Conservation (phyloP, 2,113 vertebrate genomes). For the Rhinolophus ferrumequinum region DNA sequence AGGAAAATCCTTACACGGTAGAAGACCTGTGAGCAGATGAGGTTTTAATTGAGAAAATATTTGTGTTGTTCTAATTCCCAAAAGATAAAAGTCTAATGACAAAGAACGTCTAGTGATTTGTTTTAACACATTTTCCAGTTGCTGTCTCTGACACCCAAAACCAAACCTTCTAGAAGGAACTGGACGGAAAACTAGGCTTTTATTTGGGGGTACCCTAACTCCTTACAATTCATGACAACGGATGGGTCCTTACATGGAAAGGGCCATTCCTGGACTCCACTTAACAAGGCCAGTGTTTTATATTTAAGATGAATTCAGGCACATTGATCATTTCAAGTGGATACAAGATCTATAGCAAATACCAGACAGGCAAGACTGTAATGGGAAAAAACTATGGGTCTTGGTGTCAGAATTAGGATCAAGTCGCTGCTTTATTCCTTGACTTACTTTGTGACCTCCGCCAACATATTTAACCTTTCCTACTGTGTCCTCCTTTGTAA, state of each 20-base stretch:
- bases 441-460: not conserved
- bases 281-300: not conserved
- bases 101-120: not conserved
- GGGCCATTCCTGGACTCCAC: not conserved
- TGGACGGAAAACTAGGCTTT: not conserved
- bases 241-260: not conserved
- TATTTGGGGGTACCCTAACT: not conserved
- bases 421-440: not conserved
- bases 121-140: not conserved
- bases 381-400: not conserved
- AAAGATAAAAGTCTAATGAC: not conserved
- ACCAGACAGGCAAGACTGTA: not conserved
- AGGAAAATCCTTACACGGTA: not conserved
- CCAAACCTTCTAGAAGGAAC: constrained; percentile 9
- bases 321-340: not conserved
- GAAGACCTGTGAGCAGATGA: not conserved
- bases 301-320: not conserved
- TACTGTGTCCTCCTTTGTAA: not conserved
- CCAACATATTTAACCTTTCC: not conserved
- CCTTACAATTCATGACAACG: not conserved
- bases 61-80: not conserved
- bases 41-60: not conserved
- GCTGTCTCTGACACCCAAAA: not conserved
- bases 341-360: not conserved
- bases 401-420: not conserved